These are phyloP conservation scores for Collichthys lucidus DNA, from an alignment of 2,113 vertebrate species.

Conservation along the genomic window DNA sequence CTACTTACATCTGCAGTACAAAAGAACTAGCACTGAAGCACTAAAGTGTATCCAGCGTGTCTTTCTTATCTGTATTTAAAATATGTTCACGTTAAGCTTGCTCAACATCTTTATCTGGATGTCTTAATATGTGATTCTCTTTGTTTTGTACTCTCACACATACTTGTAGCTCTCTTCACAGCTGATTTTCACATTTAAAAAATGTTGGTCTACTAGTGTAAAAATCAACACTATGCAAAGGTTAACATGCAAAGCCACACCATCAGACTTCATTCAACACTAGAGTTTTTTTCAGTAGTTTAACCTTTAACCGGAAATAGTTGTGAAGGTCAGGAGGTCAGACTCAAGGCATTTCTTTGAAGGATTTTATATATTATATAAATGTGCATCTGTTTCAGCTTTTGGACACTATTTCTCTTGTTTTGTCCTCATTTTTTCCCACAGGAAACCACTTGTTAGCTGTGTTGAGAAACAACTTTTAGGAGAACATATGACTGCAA, in stretches of 20 bases:
- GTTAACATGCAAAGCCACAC: no score
- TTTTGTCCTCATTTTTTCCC: conserved; percentile 52
- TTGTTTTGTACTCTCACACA: neutral
- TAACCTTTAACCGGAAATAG: neutral
- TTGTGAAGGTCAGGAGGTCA: neutral
- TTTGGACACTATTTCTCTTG: neutral
- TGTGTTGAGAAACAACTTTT: conserved; percentile 98
- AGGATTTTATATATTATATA: neutral
- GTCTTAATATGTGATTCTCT: neutral
- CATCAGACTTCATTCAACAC: neutral
- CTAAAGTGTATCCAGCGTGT: no score
- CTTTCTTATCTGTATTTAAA: neutral
- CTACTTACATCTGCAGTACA: neutral
- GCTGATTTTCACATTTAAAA: neutral
- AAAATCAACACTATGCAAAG: neutral
- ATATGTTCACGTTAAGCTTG: neutral
- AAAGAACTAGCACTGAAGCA: no score
- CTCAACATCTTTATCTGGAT: neutral
- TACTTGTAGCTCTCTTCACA: no score
- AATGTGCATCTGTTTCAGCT: neutral
- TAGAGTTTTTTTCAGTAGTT: neutral
- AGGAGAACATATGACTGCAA: conserved; percentile 97
- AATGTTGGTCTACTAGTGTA: neutral
- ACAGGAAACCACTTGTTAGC: conserved; percentile 96
- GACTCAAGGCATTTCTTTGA: neutral